Evolutionary conservation across 2,797 vertebrate genomes (phyloP).

Genomic region (Cercopithecus diana): DNA sequence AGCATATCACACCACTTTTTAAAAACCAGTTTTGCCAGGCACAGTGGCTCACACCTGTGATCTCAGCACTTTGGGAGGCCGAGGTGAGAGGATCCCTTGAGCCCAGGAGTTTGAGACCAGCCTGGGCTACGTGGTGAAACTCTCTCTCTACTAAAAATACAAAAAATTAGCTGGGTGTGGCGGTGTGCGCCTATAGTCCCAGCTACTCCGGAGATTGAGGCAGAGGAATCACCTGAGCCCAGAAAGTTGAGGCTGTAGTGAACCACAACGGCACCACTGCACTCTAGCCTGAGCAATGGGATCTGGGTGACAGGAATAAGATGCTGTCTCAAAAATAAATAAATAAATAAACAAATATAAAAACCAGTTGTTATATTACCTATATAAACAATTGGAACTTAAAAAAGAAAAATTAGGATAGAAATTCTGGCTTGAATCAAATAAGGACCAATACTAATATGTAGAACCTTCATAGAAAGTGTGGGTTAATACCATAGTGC

Average conservation of each 20-base stretch:
- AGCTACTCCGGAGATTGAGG: not conserved
- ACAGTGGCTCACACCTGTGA: not conserved
- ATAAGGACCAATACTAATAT: not conserved
- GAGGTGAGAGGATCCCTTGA: not conserved
- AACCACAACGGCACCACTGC: not conserved
- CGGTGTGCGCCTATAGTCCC: not conserved
- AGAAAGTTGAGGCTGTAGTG: not conserved
- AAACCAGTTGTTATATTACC: constrained; percentile 4
- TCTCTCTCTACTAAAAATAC: not conserved
- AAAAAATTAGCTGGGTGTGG: not conserved
- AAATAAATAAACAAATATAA: too few relatives aligned
- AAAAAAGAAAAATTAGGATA: not conserved
- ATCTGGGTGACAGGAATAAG: not conserved
- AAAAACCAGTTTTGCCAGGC: not conserved
- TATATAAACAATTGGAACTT: not conserved
- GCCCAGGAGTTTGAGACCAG: not conserved
- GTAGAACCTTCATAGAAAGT: constrained; percentile 11
- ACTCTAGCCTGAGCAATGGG: not conserved
- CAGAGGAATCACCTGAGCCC: not conserved
- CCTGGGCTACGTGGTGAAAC: not conserved
- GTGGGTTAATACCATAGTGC: not conserved
- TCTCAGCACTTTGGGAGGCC: not conserved
- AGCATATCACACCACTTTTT: not conserved
- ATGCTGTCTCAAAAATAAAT: not conserved
- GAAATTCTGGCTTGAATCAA: not conserved